phyloP scores from a whole-genome alignment of 2,797 vertebrate genomes.

The Phrynocephalus guinanensis region DNA sequence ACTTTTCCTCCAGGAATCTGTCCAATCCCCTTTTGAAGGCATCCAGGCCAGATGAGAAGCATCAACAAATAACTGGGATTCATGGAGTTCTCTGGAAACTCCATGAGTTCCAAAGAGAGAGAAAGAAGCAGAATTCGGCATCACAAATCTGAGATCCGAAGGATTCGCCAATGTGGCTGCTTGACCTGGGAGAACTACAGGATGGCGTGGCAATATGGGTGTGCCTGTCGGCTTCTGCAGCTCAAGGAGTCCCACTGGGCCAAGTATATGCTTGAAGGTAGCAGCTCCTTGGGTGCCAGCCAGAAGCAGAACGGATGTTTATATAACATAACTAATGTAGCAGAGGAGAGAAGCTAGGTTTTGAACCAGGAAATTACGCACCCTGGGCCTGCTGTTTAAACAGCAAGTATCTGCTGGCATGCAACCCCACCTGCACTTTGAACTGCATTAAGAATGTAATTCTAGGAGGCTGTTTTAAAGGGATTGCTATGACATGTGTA shows the following conservation, averaged over 20 bases:
- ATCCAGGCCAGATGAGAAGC: neutral
- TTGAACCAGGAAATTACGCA: neutral
- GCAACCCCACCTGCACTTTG: neutral
- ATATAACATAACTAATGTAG: neutral
- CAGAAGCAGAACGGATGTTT: conserved; percentile 9
- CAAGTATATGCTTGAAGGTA: neutral
- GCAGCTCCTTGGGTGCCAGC: neutral
- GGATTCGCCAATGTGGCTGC: neutral
- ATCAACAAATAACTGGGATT: neutral
- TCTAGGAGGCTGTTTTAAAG: neutral
- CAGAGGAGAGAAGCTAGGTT: neutral
- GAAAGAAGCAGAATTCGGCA: neutral
- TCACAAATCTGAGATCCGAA: neutral
- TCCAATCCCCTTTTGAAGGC: too few species aligned
- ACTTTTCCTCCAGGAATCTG: too few species aligned
- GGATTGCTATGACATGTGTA: neutral
- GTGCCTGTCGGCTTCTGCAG: neutral
- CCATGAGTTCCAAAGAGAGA: neutral
- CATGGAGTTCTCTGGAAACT: neutral
- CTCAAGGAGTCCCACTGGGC: neutral
- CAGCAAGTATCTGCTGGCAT: neutral
- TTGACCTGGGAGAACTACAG: neutral
- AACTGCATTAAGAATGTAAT: neutral
- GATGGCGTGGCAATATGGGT: neutral
- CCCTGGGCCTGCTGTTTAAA: neutral